These are phyloP conservation scores for Platalea minor DNA, from an alignment of 2,797 vertebrate genomes.

Conservation along the genomic window DNA sequence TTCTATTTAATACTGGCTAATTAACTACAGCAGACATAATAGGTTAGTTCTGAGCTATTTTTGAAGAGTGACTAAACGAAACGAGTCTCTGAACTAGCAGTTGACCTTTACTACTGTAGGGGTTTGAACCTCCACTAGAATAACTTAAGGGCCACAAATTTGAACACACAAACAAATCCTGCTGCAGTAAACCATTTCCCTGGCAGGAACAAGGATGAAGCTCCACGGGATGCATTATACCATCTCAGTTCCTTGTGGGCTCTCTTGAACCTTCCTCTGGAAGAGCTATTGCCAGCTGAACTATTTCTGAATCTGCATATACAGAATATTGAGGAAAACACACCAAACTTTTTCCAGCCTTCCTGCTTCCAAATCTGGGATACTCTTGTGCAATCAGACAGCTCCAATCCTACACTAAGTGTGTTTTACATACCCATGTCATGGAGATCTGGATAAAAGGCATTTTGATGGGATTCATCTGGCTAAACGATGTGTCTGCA, in stretches of 20 bases:
- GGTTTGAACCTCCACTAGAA: not conserved
- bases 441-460: not conserved
- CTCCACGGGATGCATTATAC: not conserved
- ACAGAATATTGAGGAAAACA: not conserved
- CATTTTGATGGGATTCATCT: not conserved
- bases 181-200: not conserved
- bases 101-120: not conserved
- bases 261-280: not conserved
- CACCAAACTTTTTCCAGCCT: not conserved
- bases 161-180: not conserved
- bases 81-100: not conserved
- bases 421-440: not conserved
- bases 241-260: accelerated
- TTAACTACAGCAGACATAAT: not conserved
- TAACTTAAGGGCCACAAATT: not conserved
- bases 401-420: not conserved
- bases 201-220: not conserved
- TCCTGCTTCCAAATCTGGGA: not conserved
- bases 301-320: not conserved
- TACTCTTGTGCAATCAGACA: not conserved
- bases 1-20: not conserved
- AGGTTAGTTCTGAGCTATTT: not conserved
- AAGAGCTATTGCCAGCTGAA: not conserved
- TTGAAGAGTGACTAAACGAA: not conserved
- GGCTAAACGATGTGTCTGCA: accelerated